phyloP scores from a whole-genome alignment of 2,113 vertebrate species.

The Calyptomena viridis region DNA sequence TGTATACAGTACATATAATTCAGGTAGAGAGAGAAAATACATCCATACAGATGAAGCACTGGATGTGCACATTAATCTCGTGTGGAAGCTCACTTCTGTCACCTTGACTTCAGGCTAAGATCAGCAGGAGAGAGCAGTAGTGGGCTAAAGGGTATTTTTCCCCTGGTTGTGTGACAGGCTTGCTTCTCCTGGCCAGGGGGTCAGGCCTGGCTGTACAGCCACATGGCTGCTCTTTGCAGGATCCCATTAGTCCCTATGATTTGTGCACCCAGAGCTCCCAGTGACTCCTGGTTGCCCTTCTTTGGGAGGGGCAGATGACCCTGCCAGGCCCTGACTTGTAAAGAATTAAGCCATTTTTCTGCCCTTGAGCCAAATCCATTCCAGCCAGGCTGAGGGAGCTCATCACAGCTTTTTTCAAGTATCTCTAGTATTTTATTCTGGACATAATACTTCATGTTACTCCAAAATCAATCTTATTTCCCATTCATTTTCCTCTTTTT shows the following conservation, averaged over 20 bases:
- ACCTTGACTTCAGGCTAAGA: not conserved
- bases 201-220: not conserved
- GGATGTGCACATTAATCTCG: not conserved
- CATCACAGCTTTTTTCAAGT: not conserved
- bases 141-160: not conserved
- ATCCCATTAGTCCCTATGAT: not conserved
- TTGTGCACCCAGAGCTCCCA: not conserved
- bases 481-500: not conserved
- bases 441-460: not conserved
- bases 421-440: not conserved
- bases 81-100: not conserved
- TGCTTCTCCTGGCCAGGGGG: accelerated
- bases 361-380: not conserved
- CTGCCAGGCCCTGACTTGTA: not conserved
- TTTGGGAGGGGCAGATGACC: accelerated
- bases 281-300: not conserved
- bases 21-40: not conserved
- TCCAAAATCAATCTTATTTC: not conserved
- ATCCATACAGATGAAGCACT: not conserved
- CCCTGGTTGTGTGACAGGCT: not conserved
- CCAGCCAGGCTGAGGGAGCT: not conserved
- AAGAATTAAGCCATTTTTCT: not conserved
- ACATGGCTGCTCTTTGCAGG: not conserved
- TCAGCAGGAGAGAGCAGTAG: not conserved
- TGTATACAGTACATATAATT: not conserved